These are phyloP conservation scores for Lepetodrilus schrolli DNA, from an alignment of 2,888 invertebrate species.

Conservation along the genomic window DNA sequence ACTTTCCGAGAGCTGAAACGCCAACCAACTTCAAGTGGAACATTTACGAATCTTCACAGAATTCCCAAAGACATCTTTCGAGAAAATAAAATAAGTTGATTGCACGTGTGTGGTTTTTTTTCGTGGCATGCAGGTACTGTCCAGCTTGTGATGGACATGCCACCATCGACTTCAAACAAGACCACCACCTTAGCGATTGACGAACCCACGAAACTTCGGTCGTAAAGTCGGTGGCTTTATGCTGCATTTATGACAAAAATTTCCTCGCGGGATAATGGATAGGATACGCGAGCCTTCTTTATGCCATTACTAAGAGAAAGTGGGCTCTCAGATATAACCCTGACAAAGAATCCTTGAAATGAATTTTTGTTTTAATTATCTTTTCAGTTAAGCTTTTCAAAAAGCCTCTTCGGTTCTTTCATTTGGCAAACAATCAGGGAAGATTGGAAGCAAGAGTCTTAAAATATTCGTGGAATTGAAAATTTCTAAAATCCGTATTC, in stretches of 20 bases:
- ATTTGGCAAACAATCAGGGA: constrained; percentile 1
- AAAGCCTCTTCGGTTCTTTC: not conserved
- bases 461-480: constrained; percentile 11
- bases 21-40: too few species aligned
- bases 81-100: too few species aligned
- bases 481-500: not conserved
- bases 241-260: constrained; percentile 17
- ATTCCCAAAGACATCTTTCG: too few species aligned
- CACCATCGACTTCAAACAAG: constrained; percentile 14
- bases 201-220: not conserved
- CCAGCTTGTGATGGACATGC: not conserved
- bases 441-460: not conserved
- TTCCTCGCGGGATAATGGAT: constrained; percentile 19
- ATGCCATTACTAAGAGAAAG: not conserved
- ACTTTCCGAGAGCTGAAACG: too few species aligned
- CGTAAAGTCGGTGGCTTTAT: not conserved
- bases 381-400: constrained; percentile 9
- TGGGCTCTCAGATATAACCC: not conserved
- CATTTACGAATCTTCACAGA: too few species aligned
- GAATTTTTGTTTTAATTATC: constrained; percentile 27
- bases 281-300: not conserved
- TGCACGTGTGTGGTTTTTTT: too few species aligned
- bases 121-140: constrained; percentile 3
- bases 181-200: not conserved
- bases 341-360: constrained; percentile 22